Base-by-base conservation (phyloP, 2,113 vertebrate species). In the Hemicordylus capensis region DNA sequence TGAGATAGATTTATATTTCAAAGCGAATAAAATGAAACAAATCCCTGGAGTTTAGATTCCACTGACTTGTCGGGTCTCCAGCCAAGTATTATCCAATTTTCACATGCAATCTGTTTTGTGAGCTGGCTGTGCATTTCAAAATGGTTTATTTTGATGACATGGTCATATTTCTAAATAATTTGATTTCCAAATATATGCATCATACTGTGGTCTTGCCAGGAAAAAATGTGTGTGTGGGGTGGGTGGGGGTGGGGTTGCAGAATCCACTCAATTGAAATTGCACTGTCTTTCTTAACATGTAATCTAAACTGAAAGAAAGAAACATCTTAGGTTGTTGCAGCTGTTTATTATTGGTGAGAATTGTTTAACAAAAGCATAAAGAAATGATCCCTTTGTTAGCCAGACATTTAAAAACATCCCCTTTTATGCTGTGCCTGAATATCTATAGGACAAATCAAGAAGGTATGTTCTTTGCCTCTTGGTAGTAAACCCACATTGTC, bases 81-180 rank as follows among this genome's bases (percentile, higher is more conserved):
- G 75, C 74, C 80, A 91, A 93, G 90, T 88, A 91, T 95, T 94
- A 94, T 92, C 90, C 93, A 72, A 92, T 92, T 95, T 90, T 89
- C 87, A 77, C 81, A 82, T 76, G 83, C 90, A 87, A 80, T 92
- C 85, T 81, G 94, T 84, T 89, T 86, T 89, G 85, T 92, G 87
- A 90, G 89, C 92, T 85, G 88, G 93, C 88, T 74, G 91, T 76
- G 93, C 93, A 81, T 94, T 93, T 90, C 93, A 67, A 91, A 94
- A 95, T 74, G 89, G 90, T 91, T 94, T 94, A 94, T 92, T 92
- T 95, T 93, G 93, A 91, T 91, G 91, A 90, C 88, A 89, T 0
- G 85, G 89, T 86, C 94, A 90, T 94, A 93, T 94, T 92, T 95
- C 91, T 94, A 94, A 93, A 92, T 90, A 92, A 93, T 93, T 94